phyloP scores from a whole-genome alignment of 2,797 vertebrate genomes.

The Smutsia temminckii region DNA sequence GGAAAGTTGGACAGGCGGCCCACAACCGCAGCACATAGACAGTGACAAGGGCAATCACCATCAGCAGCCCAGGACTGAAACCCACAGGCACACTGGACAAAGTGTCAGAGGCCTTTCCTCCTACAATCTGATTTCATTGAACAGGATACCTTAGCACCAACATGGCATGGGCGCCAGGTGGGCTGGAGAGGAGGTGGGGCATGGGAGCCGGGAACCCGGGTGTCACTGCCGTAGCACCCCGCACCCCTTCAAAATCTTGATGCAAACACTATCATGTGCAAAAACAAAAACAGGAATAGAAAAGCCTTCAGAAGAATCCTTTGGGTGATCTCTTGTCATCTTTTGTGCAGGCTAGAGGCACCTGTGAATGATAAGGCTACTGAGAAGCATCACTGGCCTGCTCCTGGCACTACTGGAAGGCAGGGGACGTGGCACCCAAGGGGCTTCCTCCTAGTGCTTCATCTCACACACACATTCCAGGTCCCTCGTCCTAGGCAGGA shows the following conservation, averaged over 20 bases:
- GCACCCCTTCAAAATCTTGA: neutral
- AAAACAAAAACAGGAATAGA: slow-evolving; percentile 39
- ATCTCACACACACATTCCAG: slow-evolving; percentile 11
- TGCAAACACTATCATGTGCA: slow-evolving; percentile 53
- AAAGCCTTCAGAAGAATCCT: slow-evolving; percentile 74
- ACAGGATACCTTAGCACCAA: slow-evolving; percentile 43
- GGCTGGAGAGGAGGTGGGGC: neutral
- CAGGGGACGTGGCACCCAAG: neutral
- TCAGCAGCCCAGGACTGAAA: neutral
- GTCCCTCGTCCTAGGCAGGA: slow-evolving; percentile 3
- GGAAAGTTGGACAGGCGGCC: neutral
- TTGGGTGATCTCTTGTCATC: slow-evolving; percentile 83
- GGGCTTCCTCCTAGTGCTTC: neutral
- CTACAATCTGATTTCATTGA: neutral
- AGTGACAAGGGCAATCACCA: neutral
- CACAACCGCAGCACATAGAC: neutral
- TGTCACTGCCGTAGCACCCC: neutral
- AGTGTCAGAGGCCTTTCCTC: slow-evolving; percentile 31
- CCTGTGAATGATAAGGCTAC: slow-evolving; percentile 88
- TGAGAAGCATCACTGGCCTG: slow-evolving; percentile 77
- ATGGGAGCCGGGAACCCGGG: slow-evolving; percentile 26
- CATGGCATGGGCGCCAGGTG: neutral
- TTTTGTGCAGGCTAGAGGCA: slow-evolving; percentile 85
- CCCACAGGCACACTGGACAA: slow-evolving; percentile 28
- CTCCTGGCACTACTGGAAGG: slow-evolving; percentile 64